Base-by-base conservation (phyloP, 1,140 invertebrate species). In the Neuroterus valhalla region DNA sequence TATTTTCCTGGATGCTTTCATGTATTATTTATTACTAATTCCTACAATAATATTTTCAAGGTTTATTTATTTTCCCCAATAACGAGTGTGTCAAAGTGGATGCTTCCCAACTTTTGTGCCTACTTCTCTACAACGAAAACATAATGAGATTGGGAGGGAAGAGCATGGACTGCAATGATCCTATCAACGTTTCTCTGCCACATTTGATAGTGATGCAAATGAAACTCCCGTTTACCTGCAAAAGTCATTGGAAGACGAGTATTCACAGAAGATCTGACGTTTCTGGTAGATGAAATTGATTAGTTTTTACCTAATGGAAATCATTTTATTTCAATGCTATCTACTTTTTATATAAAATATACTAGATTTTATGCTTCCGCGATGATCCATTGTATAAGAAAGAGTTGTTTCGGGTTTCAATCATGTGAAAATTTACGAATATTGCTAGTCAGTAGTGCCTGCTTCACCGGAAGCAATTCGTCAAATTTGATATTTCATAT, bases 21-120 rank as follows among this genome's bases (percentile, higher is more conserved):
- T 38, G 31, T 8, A 8, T 38, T 38, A 50, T 70, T 66, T 42
- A 19, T 46, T n/a, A 68, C 2, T 55, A 70, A 67, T 72, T 72
- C 66, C n/a, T n/a, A n/a, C n/a, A n/a, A n/a, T n/a, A n/a, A 55
- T 48, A 72, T 50, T 73, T 77, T 71, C 78, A 71, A 92, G 92
- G 89, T 52, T 72, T 93, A 38, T 91, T 92, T 82, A 75, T 92
- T 62, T 92, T 91, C 87, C 89, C 89, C 70, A 90, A 90, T 43
- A 91, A 92, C 68, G 89, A 91, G 78, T 83, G 85, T 50, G 75
- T 91, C 21, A 90, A 88, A 78, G 78, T 83, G 12, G 91, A 92
- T 81, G 89, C 81, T 2, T 83, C 88, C 14, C 87, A 89, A 45
- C 78, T 93, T 15, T 74, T 92, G 4, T 90, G 87, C 79, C 72